A percentile compares a stretch with the other conserved stretches of the same genome.
These are phyloP conservation scores for Gephyroberyx darwinii DNA, from an alignment of 2,797 vertebrate genomes.

Conservation along the genomic window DNA sequence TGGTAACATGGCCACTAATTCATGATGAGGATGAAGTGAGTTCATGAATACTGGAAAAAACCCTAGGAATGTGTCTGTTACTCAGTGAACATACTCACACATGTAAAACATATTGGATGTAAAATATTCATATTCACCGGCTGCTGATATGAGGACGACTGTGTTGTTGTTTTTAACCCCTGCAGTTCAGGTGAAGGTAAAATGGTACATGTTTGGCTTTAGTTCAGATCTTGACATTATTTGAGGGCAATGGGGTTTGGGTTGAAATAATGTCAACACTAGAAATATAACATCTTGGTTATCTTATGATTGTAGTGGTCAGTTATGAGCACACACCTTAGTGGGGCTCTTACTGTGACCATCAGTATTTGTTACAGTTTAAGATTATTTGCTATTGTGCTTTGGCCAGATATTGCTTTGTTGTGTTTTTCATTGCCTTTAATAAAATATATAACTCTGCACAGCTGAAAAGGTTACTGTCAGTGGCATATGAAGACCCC, in stretches of 20 bases:
- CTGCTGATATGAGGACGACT: neutral
- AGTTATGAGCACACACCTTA: no score
- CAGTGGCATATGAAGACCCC: neutral
- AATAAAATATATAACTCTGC: slow-evolving; percentile 47
- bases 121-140: neutral
- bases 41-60: slow-evolving; percentile 12
- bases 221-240: slow-evolving; percentile 2
- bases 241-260: neutral
- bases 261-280: no score
- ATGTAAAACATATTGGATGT: slow-evolving; percentile 1
- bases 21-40: neutral
- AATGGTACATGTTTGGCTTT: neutral
- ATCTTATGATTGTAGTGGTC: no score
- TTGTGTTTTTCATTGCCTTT: slow-evolving; percentile 47
- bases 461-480: neutral
- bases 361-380: slow-evolving; percentile 29
- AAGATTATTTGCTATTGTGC: slow-evolving; percentile 39
- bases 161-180: neutral
- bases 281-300: no score
- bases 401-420: slow-evolving; percentile 39
- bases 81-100: neutral
- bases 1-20: neutral
- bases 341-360: neutral
- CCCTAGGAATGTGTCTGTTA: no score
- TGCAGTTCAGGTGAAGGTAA: neutral